phyloP scores from a whole-genome alignment of 1,140 invertebrate species.

The Bombus waltoni region DNA sequence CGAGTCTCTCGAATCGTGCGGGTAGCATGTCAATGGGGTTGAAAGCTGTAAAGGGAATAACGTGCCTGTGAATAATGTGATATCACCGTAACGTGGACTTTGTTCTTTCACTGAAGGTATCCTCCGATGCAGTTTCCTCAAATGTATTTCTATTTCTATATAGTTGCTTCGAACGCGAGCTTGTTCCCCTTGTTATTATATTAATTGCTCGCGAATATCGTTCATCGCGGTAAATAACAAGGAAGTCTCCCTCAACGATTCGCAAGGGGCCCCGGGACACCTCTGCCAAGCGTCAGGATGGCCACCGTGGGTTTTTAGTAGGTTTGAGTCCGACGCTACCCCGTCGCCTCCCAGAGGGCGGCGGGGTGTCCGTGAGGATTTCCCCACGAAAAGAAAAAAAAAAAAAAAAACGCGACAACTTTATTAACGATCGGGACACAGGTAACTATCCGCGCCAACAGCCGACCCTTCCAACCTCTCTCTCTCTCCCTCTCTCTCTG shows the following conservation, averaged over 20 bases:
- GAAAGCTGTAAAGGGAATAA: constrained; percentile 44
- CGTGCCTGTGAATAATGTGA: neutral
- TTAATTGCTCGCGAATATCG: neutral
- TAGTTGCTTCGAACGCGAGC: neutral
- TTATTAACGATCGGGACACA: too few species aligned
- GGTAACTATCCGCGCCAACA: too few species aligned
- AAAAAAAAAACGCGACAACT: too few species aligned
- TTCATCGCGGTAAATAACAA: neutral
- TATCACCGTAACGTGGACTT: neutral
- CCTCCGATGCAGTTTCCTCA: neutral
- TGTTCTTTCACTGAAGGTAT: neutral
- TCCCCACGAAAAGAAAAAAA: too few species aligned
- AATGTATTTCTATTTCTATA: neutral
- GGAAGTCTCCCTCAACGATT: too few species aligned
- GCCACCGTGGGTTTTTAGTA: too few species aligned
- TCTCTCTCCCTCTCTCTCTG: neutral
- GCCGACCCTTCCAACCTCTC: too few species aligned
- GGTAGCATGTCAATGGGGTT: constrained; percentile 39
- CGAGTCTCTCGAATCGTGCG: neutral
- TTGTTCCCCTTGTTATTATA: neutral
- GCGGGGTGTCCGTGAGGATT: too few species aligned
- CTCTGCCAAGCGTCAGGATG: too few species aligned
- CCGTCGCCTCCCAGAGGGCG: too few species aligned
- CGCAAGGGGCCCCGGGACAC: too few species aligned
- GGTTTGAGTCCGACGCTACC: too few species aligned